Percentiles rank a stretch among this genome's conserved stretches.
These are phyloP conservation scores for Acropternis orthonyx DNA, from an alignment of 2,797 vertebrate species.

Conservation along the genomic window DNA sequence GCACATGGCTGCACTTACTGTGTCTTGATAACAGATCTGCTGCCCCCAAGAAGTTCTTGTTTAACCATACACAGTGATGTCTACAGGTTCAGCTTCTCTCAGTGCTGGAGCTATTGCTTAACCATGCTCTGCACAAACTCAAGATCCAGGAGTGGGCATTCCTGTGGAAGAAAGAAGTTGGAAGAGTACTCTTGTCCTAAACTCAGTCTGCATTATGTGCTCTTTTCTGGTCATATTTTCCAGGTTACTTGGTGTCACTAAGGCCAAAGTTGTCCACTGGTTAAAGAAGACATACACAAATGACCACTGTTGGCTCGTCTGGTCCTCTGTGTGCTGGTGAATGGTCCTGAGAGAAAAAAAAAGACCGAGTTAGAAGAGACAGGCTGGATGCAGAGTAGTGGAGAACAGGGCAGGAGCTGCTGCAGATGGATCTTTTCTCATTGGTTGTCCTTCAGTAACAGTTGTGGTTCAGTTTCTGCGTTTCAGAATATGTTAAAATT, in stretches of 20 bases:
- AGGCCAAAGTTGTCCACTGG: neutral
- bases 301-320: neutral
- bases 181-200: neutral
- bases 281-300: neutral
- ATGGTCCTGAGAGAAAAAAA: neutral
- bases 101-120: neutral
- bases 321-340: neutral
- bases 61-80: neutral
- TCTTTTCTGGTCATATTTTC: neutral
- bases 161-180: neutral
- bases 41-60: neutral
- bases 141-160: neutral
- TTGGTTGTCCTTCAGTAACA: neutral
- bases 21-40: neutral
- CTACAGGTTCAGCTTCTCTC: neutral
- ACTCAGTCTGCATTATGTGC: neutral
- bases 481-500: conserved; percentile 2
- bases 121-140: neutral
- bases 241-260: neutral
- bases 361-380: neutral
- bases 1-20: neutral
- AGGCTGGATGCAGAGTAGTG: neutral
- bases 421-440: neutral
- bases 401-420: neutral
- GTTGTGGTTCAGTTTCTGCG: neutral